phyloP scores from a whole-genome alignment of 2,797 vertebrate species.

The Fistularia tabacaria region DNA sequence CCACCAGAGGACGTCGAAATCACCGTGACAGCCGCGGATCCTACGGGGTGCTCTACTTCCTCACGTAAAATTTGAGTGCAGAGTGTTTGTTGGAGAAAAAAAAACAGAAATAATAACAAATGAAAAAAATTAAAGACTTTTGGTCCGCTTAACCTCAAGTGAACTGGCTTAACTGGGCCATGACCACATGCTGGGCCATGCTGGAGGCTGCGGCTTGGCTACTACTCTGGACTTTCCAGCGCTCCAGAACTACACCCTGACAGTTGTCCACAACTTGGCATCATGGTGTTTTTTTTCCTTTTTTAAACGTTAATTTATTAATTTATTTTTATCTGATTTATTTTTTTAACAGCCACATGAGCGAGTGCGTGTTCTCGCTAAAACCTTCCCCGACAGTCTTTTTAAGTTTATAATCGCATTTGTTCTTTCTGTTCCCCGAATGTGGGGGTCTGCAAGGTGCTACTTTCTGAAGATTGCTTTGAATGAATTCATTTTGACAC shows the following conservation, averaged over 20 bases:
- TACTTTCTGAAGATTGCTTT: no score
- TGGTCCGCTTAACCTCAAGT: conserved; percentile 49
- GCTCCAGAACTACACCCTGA: conserved; percentile 17
- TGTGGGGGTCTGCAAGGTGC: no score
- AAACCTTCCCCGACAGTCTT: no score
- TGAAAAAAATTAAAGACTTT: conserved; percentile 14
- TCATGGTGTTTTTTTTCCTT: no score
- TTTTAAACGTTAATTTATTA: no score
- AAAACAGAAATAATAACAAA: no score
- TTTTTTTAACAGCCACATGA: conserved; percentile 10
- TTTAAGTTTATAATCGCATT: no score
- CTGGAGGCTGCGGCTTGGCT: conserved; percentile 37
- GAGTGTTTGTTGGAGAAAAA: no score
- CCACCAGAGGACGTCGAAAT: conserved; percentile 28
- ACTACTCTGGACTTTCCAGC: conserved; percentile 38
- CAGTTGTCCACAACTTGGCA: no score
- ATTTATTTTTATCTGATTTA: no score
- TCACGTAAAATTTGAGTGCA: neutral
- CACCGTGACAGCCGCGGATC: conserved; percentile 35
- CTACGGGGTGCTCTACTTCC: conserved; percentile 17
- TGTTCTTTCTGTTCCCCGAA: no score
- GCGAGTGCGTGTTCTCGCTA: conserved; percentile 3
- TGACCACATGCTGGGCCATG: conserved; percentile 30
- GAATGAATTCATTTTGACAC: no score
- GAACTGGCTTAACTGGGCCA: conserved; percentile 54